These are phyloP conservation scores for Zosterops japonicus DNA, from an alignment of 2,113 vertebrate species.

Conservation along the genomic window DNA sequence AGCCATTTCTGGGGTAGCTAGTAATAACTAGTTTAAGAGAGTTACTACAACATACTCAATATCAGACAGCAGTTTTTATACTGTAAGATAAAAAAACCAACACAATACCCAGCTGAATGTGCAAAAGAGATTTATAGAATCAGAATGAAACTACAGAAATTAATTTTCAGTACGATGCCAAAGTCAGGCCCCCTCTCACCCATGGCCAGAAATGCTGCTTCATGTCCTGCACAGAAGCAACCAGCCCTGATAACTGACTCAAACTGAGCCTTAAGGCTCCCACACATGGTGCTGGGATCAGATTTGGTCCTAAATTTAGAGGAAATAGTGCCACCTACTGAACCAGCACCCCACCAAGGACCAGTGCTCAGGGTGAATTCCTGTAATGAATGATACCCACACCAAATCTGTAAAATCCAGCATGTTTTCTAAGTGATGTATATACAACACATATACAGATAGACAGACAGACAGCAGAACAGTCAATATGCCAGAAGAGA, in stretches of 20 bases:
- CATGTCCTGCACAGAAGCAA: neutral
- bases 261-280: neutral
- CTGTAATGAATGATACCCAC: neutral
- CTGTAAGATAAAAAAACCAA: neutral
- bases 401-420: neutral
- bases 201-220: neutral
- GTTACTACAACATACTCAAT: neutral
- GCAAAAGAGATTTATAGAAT: neutral
- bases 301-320: neutral
- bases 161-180: neutral
- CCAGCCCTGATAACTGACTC: neutral
- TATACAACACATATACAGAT: neutral
- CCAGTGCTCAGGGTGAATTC: neutral
- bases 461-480: neutral
- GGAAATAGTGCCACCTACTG: slow-evolving; percentile 61
- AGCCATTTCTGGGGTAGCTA: neutral
- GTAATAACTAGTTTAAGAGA: neutral
- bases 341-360: neutral
- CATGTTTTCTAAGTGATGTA: neutral
- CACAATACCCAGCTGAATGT: neutral
- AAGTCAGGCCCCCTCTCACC: neutral
- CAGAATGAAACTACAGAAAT: neutral
- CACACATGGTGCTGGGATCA: neutral
- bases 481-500: neutral
- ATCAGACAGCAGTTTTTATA: neutral